Evolutionary conservation across 2,888 invertebrate species (phyloP).

Genomic region (Drosophila ustulata): DNA sequence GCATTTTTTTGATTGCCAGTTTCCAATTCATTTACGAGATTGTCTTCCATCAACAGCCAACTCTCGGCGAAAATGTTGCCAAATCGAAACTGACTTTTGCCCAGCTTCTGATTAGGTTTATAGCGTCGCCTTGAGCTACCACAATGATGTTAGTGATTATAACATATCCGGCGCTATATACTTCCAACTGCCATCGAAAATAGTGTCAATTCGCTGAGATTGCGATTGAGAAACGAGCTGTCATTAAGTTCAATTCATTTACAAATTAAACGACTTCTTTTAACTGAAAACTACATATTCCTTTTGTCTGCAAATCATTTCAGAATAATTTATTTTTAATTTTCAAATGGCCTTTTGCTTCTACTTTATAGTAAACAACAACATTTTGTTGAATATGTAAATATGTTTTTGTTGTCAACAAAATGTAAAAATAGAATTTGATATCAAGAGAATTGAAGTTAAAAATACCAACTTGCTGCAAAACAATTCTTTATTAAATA

Average conservation of each 20-base stretch:
- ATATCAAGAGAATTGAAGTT: neutral
- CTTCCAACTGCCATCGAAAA: neutral
- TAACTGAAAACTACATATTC: no score
- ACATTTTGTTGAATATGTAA: neutral
- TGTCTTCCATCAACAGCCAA: neutral
- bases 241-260: neutral
- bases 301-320: no score
- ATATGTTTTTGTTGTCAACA: neutral
- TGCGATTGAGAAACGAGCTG: neutral
- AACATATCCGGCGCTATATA: constrained; percentile 18
- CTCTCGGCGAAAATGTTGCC: neutral
- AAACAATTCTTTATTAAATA: neutral
- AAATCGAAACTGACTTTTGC: neutral
- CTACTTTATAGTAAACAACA: neutral
- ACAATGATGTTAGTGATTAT: constrained; percentile 14
- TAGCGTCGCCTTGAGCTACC: constrained; percentile 19
- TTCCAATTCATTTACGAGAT: constrained; percentile 41
- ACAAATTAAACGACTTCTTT: neutral
- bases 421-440: neutral
- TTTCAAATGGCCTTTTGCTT: neutral
- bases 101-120: constrained; percentile 5
- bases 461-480: no score
- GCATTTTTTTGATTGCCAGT: constrained; percentile 33
- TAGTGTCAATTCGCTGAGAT: neutral
- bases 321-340: neutral